Evolutionary conservation across 2,113 vertebrate species (phyloP).

Genomic region (Tyrannus savana): DNA sequence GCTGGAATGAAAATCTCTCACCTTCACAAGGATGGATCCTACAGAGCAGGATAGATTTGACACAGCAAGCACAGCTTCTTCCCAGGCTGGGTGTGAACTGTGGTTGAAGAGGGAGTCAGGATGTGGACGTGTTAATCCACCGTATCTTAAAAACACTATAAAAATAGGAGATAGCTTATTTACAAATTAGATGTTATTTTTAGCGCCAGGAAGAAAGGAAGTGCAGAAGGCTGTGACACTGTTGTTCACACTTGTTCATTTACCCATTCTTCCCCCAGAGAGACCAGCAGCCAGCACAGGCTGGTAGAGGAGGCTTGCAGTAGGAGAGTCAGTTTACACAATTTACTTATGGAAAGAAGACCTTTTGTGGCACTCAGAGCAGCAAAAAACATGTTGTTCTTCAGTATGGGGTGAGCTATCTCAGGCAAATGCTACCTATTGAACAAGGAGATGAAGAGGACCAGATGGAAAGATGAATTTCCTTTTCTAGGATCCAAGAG

Average conservation of each 20-base stretch:
- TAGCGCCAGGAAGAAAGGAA: background rate
- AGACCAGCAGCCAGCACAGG: constrained; percentile 1
- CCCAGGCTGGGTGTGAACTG: background rate
- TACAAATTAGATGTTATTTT: constrained; percentile 46
- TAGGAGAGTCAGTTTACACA: constrained; percentile 6
- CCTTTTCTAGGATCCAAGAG: constrained; percentile 54
- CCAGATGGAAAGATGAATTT: constrained; percentile 54
- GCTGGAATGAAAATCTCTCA: background rate
- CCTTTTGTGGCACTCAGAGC: constrained; percentile 4
- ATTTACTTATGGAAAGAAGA: background rate
- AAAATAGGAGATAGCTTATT: constrained; percentile 47
- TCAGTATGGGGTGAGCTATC: background rate
- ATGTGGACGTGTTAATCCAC: constrained; percentile 1
- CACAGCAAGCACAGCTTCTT: background rate
- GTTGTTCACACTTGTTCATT: constrained; percentile 53
- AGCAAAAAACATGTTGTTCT: constrained; percentile 21
- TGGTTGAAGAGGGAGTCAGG: background rate
- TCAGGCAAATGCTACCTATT: constrained; percentile 30
- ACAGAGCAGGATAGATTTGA: background rate
- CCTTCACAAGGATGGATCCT: background rate
- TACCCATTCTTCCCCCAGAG: constrained; percentile 8
- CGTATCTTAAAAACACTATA: background rate
- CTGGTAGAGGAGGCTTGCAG: background rate
- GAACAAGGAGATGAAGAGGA: constrained; percentile 29
- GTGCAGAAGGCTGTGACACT: constrained; percentile 14